Base-by-base conservation (phyloP, 1,140 invertebrate species). In the Atta colombica region DNA sequence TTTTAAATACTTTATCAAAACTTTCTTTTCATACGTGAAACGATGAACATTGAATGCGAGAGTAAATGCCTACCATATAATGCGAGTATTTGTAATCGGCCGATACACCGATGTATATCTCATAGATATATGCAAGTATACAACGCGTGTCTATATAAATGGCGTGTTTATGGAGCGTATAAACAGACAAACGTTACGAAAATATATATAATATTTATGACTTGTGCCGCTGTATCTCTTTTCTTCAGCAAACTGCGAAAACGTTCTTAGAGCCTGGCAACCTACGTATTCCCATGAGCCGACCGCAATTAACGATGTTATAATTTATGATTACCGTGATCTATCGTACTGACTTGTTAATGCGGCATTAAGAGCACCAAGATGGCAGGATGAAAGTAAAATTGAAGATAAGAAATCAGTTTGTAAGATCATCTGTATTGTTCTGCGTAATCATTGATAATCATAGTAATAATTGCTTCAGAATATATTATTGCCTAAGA, bases 141-240 rank as follows among this genome's bases (percentile, higher is more conserved):
- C 21, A 7, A 18, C n/a, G 28, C 6, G 21, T 14, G 18, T 85
- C 58, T 86, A 53, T 80, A 55, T 49, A 58, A 89, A 58, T 18
- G 16, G 8, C 8, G 18, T 55, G 65, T 66, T 78, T 51, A 85
- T 55, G 5, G 69, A 2, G 4, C 16, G 71, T 35, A 77, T 90
- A 91, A 91, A 91, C 84, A 90, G 55, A 85, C 65, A 55, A 53
- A 25, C 71, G 84, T 77, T 89, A 88, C 87, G 80, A 91, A 92
- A 90, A 91, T 90, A 92, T 87, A 87, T 90, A 90, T 88, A 91
- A 89, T 87, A 80, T 21, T 21, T 69, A 25, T 61, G 53, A 35
- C 31, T 69, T 55, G 75, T 69, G 75, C 74, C 66, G 66, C 18
- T 49, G 10, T 45, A 53, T 6, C 28, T 61, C 77, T 84, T 60